Conservation (phyloP, 2,888 invertebrate genomes). For the Tanytarsus gracilentus region DNA sequence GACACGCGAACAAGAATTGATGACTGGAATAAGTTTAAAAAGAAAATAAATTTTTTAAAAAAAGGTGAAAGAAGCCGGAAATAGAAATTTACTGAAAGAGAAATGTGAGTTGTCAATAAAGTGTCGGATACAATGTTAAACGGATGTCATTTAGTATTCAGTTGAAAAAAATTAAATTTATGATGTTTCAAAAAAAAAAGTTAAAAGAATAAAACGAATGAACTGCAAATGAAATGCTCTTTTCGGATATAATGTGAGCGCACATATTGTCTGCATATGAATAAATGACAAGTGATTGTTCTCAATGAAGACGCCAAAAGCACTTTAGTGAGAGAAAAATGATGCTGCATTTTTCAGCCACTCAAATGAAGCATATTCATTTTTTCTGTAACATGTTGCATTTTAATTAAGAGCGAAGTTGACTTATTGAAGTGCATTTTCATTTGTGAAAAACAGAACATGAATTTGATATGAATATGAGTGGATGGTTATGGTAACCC, state of each 20-base stretch:
- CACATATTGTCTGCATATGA: no score
- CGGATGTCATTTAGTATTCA: conserved; percentile 4
- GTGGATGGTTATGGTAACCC: no score
- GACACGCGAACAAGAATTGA: not conserved
- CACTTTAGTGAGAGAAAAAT: not conserved
- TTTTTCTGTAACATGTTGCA: conserved; percentile 10
- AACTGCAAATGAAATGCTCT: conserved; percentile 1
- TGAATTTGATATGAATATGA: not conserved
- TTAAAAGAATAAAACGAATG: no score
- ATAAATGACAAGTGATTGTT: not conserved
- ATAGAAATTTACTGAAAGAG: conserved; percentile 1
- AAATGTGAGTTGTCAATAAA: not conserved
- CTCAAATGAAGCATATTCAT: conserved; percentile 1
- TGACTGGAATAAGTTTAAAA: not conserved
- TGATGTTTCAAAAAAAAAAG: not conserved
- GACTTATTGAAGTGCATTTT: conserved; percentile 13
- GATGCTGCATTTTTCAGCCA: not conserved
- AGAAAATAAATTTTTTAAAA: not conserved
- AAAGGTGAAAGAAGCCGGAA: not conserved
- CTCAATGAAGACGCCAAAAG: not conserved
- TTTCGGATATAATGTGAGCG: no score
- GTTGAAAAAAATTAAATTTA: not conserved
- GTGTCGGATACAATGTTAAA: not conserved
- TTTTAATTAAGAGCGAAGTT: conserved; percentile 1
- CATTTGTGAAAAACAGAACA: not conserved